Conservation (phyloP, 2,113 vertebrate species). For the Sinocyclocheilus grahami region DNA sequence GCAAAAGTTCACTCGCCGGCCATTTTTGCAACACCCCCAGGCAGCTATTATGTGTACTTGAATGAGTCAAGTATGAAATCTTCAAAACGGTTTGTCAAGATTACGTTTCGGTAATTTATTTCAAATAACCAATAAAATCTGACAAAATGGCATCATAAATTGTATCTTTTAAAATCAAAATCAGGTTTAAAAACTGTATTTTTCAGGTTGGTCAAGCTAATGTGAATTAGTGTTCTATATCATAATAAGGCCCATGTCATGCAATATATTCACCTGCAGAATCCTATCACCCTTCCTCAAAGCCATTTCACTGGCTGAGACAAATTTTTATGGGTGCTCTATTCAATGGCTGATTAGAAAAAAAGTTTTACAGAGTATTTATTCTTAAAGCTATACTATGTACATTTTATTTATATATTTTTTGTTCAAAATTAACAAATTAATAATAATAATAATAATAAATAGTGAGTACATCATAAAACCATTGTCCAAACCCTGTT, state of each 20-base stretch:
- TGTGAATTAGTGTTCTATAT: background rate
- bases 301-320: background rate
- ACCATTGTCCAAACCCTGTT: too few species aligned
- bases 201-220: background rate
- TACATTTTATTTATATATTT: too few species aligned
- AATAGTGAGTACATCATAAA: too few species aligned
- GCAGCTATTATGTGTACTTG: background rate
- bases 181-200: background rate
- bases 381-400: background rate
- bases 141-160: background rate
- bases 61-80: background rate
- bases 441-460: too few species aligned
- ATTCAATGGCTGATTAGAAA: too few species aligned
- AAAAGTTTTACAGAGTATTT: too few species aligned
- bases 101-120: background rate
- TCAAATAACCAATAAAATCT: background rate
- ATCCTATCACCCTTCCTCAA: background rate
- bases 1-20: slow-evolving; percentile 8
- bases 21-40: background rate
- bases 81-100: background rate
- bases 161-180: background rate
- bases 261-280: background rate
- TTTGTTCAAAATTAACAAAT: too few species aligned
- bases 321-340: too few species aligned
- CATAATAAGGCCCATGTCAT: background rate